Evolutionary conservation across 2,797 vertebrate genomes (phyloP), one percentile per base, ranked within the genome.

Genomic region (Sebastes vulpes): DNA sequence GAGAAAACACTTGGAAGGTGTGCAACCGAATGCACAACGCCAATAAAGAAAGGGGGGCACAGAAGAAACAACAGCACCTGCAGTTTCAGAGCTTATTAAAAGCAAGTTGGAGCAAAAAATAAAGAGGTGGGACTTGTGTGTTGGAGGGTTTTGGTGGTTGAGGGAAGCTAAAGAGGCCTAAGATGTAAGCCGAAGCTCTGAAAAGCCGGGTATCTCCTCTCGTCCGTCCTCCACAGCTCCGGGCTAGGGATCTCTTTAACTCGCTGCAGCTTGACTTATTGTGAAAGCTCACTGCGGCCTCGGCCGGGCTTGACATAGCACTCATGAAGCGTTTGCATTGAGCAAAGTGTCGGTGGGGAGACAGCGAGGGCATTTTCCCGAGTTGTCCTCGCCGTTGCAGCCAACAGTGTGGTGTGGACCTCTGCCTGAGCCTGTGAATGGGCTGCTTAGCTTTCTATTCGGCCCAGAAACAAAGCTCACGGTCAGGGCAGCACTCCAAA

Each of bases 401-500:
- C 75, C 63, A 31, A 50, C 68, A 5, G 48, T 8, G 31, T 42
- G 73, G 14, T 7, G 26, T 1, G 16, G 83, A 82, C 38, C 80
- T 69, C 72, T 68, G 76, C 65, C 74, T 67, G 77, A 75, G 80
- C 60, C 67, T 56, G 32, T 81, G 73, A 87, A 85, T 72, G 69
- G 42, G 59, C 72, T 83, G 78, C 78, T 83, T 76, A 61, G 81
- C 79, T 56, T 81, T 57, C 76, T 64, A 20, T 61, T 85, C 69
- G 25, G 56, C 54, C 82, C 82, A 81, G 75, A 85, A 87, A 91
- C 85, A 91, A 90, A 89, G 87, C 88, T 75, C 21, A 50, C 3
- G 81, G 89, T 72, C 78, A 72, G 82, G 90, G 92, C 90, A 86
- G 63, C 75, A 21, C 82, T 92, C 90, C 88, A 93, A 88, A 90